Evolutionary conservation across 2,113 vertebrate species (phyloP).

Genomic region (Chaetops frenatus): DNA sequence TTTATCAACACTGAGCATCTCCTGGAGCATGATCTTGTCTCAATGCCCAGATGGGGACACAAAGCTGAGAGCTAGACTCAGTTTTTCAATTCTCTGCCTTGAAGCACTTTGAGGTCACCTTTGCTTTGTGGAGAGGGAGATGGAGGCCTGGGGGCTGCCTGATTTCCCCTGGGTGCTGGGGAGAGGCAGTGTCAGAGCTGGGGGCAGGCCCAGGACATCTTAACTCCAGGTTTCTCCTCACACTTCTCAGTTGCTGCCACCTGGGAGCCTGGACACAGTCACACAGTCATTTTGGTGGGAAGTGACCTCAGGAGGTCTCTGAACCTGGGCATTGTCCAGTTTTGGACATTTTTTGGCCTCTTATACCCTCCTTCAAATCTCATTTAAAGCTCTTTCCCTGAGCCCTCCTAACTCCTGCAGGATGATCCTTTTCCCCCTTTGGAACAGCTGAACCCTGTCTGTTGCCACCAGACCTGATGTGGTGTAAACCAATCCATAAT

Average conservation of each 20-base stretch:
- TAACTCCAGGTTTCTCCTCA: not conserved
- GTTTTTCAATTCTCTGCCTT: not conserved
- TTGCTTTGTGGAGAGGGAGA: not conserved
- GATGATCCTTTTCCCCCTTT: not conserved
- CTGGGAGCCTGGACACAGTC: not conserved
- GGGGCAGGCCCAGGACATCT: not conserved
- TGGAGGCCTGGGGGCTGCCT: not conserved
- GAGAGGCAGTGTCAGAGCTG: not conserved
- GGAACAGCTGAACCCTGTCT: not conserved
- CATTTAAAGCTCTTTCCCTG: not conserved
- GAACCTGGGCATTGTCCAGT: not conserved
- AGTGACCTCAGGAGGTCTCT: not conserved
- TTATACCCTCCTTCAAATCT: not conserved
- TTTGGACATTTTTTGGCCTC: not conserved
- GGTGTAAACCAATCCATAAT: not conserved
- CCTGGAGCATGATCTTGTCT: not conserved
- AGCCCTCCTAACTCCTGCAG: not conserved
- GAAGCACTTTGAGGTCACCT: not conserved
- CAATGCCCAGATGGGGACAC: fast-evolving
- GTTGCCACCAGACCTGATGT: not conserved
- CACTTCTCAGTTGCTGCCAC: not conserved
- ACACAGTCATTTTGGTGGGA: not conserved
- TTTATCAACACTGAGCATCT: not conserved
- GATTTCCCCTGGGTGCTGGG: not conserved
- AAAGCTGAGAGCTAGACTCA: not conserved